Percentiles rank a stretch among this genome's conserved stretches.
Evolutionary conservation across 2,797 vertebrate genomes (phyloP).

Genomic region (Limnodromus scolopaceus): DNA sequence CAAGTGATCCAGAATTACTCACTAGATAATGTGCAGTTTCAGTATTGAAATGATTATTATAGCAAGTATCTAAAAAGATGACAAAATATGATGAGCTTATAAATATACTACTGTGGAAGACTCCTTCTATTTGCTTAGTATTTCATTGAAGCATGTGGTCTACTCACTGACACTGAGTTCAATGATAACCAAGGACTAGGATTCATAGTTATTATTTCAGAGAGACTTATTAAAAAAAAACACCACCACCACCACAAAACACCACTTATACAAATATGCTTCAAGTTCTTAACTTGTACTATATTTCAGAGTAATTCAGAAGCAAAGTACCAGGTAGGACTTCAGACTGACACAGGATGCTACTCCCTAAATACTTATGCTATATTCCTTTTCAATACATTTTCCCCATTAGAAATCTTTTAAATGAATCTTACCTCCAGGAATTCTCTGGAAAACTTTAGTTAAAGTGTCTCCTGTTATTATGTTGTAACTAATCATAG

Average conservation of each 20-base stretch:
- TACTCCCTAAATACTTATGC: background rate
- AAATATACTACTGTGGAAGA: background rate
- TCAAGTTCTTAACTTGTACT: background rate
- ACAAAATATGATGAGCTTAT: background rate
- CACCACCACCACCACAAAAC: background rate
- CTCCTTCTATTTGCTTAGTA: background rate
- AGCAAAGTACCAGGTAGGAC: background rate
- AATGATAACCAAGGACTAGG: background rate
- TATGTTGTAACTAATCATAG: constrained; percentile 99
- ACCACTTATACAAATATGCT: background rate
- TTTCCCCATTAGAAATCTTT: background rate
- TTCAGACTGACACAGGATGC: background rate
- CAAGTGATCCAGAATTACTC: background rate
- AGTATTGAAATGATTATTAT: background rate
- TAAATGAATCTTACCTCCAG: constrained; percentile 85
- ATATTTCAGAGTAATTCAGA: background rate
- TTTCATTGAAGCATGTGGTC: background rate
- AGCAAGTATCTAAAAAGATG: background rate
- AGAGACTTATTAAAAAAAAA: background rate
- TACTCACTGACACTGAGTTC: background rate
- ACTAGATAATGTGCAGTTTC: background rate
- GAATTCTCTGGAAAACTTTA: constrained; percentile 94
- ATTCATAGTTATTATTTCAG: background rate
- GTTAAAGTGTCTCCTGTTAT: constrained; percentile 92
- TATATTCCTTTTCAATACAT: background rate